These are phyloP conservation scores for Egretta garzetta DNA, from an alignment of 2,113 vertebrate genomes.

Conservation along the genomic window DNA sequence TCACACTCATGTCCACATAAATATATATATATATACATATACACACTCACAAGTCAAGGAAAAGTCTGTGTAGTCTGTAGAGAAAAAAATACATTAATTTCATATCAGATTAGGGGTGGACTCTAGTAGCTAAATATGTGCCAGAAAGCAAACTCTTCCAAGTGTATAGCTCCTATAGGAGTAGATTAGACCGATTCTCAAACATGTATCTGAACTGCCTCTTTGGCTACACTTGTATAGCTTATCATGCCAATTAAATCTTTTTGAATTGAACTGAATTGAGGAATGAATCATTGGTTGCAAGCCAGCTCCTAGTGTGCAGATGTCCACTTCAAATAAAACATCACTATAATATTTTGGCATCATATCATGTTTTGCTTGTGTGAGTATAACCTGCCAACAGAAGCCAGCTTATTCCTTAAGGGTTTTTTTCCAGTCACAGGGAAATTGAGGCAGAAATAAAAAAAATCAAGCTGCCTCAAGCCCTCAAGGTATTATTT, in stretches of 20 bases:
- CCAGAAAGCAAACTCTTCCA: not conserved
- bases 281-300: not conserved
- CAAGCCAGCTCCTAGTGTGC: not conserved
- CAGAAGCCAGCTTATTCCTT: not conserved
- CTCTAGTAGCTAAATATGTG: not conserved
- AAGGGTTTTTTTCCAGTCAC: not conserved
- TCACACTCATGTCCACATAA: not conserved
- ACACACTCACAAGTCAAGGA: not conserved
- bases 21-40: not conserved
- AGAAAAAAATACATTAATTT: not conserved
- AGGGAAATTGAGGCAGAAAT: not conserved
- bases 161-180: not conserved
- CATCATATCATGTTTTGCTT: not conserved
- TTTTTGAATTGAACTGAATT: not conserved
- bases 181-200: not conserved
- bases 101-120: not conserved
- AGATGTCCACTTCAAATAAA: conserved; percentile 32
- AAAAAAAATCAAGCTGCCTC: not conserved
- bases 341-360: not conserved
- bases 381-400: not conserved
- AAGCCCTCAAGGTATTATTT: not conserved
- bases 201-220: not conserved
- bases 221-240: not conserved
- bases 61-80: not conserved
- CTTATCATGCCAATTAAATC: not conserved